Evolutionary conservation across 1,140 invertebrate species (phyloP).

Genomic region (Drosophila repleta): DNA sequence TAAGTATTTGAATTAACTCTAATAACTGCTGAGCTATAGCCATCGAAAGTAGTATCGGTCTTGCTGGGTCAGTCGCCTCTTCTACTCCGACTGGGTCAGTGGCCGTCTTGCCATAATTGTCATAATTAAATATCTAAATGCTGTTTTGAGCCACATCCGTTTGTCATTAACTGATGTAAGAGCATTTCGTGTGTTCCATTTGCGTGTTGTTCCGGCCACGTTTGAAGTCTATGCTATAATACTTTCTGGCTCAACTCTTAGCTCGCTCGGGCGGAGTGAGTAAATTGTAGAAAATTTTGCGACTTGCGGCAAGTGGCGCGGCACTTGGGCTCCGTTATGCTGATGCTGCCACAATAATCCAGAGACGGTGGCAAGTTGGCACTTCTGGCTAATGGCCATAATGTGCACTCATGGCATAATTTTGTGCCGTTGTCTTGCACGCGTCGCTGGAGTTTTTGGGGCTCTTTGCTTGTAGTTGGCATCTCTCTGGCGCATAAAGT

Average conservation of each 20-base stretch:
- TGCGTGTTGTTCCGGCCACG: too few relatives aligned
- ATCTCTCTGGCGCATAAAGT: constrained; percentile 43
- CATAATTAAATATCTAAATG: too few relatives aligned
- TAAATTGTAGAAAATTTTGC: constrained; percentile 22
- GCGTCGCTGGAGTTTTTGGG: constrained; percentile 37
- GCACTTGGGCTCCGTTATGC: constrained; percentile 1
- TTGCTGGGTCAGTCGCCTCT: too few relatives aligned
- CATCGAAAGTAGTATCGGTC: too few relatives aligned
- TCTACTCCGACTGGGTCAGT: too few relatives aligned
- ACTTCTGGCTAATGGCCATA: constrained; percentile 57
- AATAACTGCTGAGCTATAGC: too few relatives aligned
- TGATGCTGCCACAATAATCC: constrained; percentile 29
- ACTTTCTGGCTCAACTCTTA: constrained; percentile 9
- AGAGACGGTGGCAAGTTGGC: constrained; percentile 34
- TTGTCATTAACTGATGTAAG: too few relatives aligned
- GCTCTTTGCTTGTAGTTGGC: constrained; percentile 24
- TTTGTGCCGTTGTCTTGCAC: constrained; percentile 39
- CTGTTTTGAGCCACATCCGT: too few relatives aligned
- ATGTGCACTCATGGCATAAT: constrained; percentile 58
- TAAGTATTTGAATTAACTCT: too few relatives aligned
- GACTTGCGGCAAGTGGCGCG: neutral
- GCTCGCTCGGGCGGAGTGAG: constrained; percentile 5
- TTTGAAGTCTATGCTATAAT: neutral
- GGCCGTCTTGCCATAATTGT: too few relatives aligned
- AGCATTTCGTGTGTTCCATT: too few relatives aligned